Evolutionary conservation across 2,888 invertebrate genomes (phyloP).

Genomic region (Diaphora mendica): DNA sequence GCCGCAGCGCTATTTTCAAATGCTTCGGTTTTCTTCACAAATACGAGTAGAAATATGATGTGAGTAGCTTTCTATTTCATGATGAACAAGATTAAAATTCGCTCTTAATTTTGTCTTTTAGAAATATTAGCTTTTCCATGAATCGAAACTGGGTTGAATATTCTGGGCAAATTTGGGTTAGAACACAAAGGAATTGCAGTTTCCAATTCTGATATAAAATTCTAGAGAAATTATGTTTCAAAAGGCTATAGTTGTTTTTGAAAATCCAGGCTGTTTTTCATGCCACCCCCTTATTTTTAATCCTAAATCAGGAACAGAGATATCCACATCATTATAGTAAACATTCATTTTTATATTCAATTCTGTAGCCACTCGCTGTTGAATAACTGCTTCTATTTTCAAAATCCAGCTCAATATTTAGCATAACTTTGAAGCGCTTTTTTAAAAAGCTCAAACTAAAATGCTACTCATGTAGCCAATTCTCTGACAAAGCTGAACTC

Average conservation of each 20-base stretch:
- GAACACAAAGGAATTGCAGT: background rate
- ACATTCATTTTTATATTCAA: too few relatives aligned
- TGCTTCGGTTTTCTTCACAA: slow-evolving; percentile 37
- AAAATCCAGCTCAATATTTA: background rate
- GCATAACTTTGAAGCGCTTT: background rate
- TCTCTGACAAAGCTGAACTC: slow-evolving; percentile 12
- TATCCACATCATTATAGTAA: too few relatives aligned
- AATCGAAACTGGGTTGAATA: slow-evolving; percentile 8
- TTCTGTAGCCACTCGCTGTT: background rate
- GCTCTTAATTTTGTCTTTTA: background rate
- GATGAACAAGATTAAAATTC: slow-evolving; percentile 7
- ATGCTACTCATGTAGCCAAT: slow-evolving; percentile 12
- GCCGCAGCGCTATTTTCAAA: slow-evolving; percentile 33
- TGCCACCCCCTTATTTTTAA: too few relatives aligned
- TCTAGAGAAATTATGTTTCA: too few relatives aligned
- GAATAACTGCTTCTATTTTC: background rate
- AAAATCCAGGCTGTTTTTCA: too few relatives aligned
- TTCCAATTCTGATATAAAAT: too few relatives aligned
- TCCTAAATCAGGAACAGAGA: too few relatives aligned
- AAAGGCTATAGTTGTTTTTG: too few relatives aligned
- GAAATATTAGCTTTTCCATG: background rate
- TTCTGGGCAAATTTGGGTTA: slow-evolving; percentile 10
- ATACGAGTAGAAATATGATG: slow-evolving; percentile 23
- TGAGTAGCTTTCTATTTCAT: slow-evolving; percentile 28
- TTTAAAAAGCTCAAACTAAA: background rate